These are phyloP conservation scores for Brachyptera risi DNA, from an alignment of 2,888 invertebrate genomes.

Conservation along the genomic window DNA sequence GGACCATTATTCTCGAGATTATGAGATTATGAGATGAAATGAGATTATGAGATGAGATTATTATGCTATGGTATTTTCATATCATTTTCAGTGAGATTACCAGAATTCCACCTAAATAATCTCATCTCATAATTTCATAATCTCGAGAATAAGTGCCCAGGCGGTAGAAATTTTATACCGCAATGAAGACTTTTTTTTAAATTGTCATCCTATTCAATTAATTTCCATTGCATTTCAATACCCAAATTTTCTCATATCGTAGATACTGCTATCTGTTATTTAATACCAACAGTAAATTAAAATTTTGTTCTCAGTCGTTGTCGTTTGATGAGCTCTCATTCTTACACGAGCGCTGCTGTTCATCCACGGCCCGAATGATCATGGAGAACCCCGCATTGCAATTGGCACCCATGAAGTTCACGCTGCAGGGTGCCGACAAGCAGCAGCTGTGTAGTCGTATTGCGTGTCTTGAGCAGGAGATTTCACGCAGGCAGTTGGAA, in stretches of 20 bases:
- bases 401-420: not conserved
- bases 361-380: not conserved
- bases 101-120: too few species aligned
- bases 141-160: too few species aligned
- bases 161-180: too few species aligned
- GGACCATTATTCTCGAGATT: too few species aligned
- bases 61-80: too few species aligned
- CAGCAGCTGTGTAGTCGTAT: slow-evolving; percentile 48
- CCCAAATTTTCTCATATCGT: not conserved
- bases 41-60: too few species aligned
- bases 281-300: too few species aligned
- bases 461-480: slow-evolving; percentile 48
- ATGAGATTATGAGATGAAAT: too few species aligned
- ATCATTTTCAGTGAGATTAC: too few species aligned
- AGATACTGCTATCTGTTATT: not conserved
- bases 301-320: not conserved
- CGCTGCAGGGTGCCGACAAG: slow-evolving; percentile 40
- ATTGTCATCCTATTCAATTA: not conserved
- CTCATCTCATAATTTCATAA: too few species aligned
- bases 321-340: slow-evolving; percentile 8
- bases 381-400: not conserved
- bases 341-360: not conserved
- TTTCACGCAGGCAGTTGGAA: slow-evolving; percentile 49
- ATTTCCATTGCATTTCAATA: not conserved
- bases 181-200: not conserved